Evolutionary conservation across 1,140 invertebrate species (phyloP), one percentile per base, ranked within the genome.

Genomic region (Achatina immaculata): DNA sequence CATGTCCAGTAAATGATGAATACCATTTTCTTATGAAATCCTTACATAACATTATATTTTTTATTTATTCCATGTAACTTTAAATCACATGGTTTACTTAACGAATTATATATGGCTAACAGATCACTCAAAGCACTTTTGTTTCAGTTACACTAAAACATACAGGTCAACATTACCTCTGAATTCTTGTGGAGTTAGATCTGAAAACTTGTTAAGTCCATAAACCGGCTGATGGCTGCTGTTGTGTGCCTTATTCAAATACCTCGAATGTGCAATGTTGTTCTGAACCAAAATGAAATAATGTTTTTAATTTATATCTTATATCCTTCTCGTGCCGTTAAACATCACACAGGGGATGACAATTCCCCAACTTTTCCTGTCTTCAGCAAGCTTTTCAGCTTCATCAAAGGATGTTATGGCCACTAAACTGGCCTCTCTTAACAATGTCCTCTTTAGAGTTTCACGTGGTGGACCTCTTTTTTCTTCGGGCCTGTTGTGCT

Each of bases 101-200:
- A 9, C 9, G 14, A n/a, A 19, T 14, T 14, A 9, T 9, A 66
- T 9, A 66, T 19, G 28, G 7, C 7, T 66, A 7, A 66, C 19
- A 66, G 9, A 66, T 66, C 31, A 28, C 62, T 9, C 19, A 28
- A 9, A 28, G 31, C 28, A 66, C 7, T 9, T 66, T 28, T 66
- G 31, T n/a, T 9, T 66, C 19, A n/a, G 28, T 62, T 66, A 62
- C 38, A 74, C 81, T 85, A 55, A 66, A 82, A 84, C 0, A 66
- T 21, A 81, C 34, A 40, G 34, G 45, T 21, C 31, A 66, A 31
- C 45, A 21, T 76, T 79, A 90, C 89, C 86, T 89, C 82, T 92
- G 86, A 96, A 96, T 92, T 96, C 95, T 40, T 93, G 90, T 81
- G 93, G 93, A 24, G 94, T 94, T 88, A 96, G 91, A 88, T 96